Conservation (phyloP, 92 coral and sea anemone genomes). For the Diadumene lineata region DNA sequence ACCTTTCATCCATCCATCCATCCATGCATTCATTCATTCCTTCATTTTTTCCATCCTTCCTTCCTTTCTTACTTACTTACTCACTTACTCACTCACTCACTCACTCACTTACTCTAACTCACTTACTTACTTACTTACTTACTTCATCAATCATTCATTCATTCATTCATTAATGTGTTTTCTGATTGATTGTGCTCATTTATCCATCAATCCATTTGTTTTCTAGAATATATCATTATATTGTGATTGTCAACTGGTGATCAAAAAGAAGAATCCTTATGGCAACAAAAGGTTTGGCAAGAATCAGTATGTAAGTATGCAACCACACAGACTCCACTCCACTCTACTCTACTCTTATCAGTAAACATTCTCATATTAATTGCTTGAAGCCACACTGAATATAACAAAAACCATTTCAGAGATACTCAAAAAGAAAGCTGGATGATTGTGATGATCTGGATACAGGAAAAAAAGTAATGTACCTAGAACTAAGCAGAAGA, state of each 20-base stretch:
- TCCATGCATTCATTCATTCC: not conserved
- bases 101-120: not conserved
- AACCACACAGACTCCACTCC: too few species aligned
- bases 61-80: too few species aligned
- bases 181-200: not conserved
- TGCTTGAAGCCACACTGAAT: too few species aligned
- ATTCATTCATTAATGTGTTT: not conserved
- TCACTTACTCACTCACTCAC: not conserved
- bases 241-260: slow-evolving; percentile 69
- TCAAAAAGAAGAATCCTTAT: slow-evolving; percentile 40
- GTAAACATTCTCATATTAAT: too few species aligned
- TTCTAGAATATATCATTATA: slow-evolving; percentile 68
- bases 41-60: not conserved
- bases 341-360: too few species aligned
- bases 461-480: slow-evolving; percentile 55
- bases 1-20: not conserved
- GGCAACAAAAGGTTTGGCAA: slow-evolving; percentile 15
- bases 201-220: not conserved
- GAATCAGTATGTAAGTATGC: slow-evolving; percentile 33
- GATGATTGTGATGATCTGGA: slow-evolving; percentile 1
- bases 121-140: too few species aligned
- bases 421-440: slow-evolving; percentile 21
- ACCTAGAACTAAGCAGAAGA: slow-evolving; percentile 70
- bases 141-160: not conserved
- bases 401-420: too few species aligned